phyloP scores from a whole-genome alignment of 2,797 vertebrate genomes.

The Platyrinchus mystaceus region DNA sequence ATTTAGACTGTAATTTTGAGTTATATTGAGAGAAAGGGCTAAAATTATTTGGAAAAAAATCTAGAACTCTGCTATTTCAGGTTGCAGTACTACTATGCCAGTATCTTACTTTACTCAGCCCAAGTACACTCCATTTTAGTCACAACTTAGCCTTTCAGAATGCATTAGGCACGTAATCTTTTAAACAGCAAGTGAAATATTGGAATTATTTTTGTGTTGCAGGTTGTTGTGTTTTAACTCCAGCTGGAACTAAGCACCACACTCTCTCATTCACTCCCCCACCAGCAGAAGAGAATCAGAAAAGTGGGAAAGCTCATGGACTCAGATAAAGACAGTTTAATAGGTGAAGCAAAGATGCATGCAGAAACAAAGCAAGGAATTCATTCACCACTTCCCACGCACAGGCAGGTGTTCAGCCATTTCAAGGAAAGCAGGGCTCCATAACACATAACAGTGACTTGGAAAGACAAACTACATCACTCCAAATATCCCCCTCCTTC shows the following conservation, averaged over 20 bases:
- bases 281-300: neutral
- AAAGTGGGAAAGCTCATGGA: neutral
- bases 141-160: neutral
- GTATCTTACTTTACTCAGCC: neutral
- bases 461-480: neutral
- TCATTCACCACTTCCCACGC: neutral
- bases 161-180: neutral
- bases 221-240: neutral
- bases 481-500: neutral
- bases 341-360: neutral
- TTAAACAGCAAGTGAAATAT: neutral
- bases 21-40: neutral
- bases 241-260: neutral
- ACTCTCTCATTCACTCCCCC: neutral
- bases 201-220: neutral
- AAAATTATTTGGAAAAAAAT: neutral
- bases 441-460: fast-evolving
- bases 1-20: neutral
- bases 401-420: neutral
- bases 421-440: neutral
- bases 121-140: neutral
- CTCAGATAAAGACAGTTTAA: neutral
- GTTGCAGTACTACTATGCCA: neutral
- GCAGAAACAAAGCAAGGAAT: neutral
- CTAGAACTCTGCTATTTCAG: neutral